Percentiles rank a stretch among this genome's conserved stretches.
phyloP scores from a whole-genome alignment of 2,113 vertebrate species.

The Tinamus guttatus region DNA sequence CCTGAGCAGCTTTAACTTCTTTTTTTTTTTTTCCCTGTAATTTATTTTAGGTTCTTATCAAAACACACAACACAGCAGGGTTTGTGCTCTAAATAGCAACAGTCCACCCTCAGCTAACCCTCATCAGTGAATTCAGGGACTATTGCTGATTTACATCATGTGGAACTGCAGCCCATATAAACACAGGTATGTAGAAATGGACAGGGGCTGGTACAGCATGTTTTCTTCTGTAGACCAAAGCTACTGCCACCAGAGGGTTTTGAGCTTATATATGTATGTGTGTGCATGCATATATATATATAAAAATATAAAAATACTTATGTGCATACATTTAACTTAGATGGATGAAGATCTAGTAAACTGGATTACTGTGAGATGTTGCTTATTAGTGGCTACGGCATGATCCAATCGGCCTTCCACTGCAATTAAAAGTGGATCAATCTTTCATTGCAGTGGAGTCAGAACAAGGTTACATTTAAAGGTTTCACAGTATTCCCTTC shows the following conservation, averaged over 20 bases:
- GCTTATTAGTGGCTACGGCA: background rate
- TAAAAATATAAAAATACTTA: background rate
- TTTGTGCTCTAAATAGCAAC: constrained; percentile 52
- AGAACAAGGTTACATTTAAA: background rate
- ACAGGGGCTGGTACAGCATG: background rate
- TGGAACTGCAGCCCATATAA: background rate
- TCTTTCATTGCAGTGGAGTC: background rate
- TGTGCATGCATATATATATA: background rate
- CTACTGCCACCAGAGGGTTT: background rate
- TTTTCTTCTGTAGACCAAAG: background rate
- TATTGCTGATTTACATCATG: background rate
- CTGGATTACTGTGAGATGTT: background rate
- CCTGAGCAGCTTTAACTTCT: background rate
- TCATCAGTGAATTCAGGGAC: background rate
- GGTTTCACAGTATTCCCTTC: background rate
- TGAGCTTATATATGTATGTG: background rate
- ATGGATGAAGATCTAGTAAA: background rate
- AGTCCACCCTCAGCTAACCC: constrained; percentile 1
- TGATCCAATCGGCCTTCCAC: background rate
- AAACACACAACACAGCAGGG: constrained; percentile 40
- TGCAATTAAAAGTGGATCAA: background rate
- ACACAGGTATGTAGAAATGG: background rate
- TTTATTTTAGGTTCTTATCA: constrained; percentile 49
- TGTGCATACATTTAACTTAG: background rate
- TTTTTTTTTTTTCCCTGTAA: background rate